phyloP scores from a whole-genome alignment of 2,797 vertebrate species.

The Sus cebifrons region DNA sequence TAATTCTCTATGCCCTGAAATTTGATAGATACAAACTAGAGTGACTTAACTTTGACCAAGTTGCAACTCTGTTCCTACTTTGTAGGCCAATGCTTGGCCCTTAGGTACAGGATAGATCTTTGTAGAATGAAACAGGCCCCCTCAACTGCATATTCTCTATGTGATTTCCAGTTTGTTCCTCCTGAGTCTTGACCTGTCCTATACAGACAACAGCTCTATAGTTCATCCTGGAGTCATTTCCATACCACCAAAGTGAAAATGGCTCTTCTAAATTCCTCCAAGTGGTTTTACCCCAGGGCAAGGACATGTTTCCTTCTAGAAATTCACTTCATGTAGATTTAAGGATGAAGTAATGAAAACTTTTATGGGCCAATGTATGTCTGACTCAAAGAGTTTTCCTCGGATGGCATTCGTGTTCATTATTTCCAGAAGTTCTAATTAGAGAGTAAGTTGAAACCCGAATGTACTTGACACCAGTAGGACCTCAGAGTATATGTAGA shows the following conservation, averaged over 20 bases:
- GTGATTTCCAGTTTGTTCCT: not conserved
- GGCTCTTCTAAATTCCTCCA: slow-evolving; percentile 46
- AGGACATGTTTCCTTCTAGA: not conserved
- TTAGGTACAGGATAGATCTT: not conserved
- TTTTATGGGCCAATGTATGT: not conserved
- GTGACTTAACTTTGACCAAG: not conserved
- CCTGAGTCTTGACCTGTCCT: not conserved
- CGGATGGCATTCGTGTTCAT: slow-evolving; percentile 51
- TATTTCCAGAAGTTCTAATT: slow-evolving; percentile 81
- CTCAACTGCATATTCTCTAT: not conserved
- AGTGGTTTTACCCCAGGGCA: not conserved
- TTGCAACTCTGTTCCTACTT: slow-evolving; percentile 13
- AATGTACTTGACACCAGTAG: slow-evolving; percentile 73
- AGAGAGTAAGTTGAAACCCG: slow-evolving; percentile 71
- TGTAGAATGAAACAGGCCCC: not conserved
- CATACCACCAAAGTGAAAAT: not conserved
- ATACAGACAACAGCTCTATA: not conserved
- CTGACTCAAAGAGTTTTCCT: not conserved
- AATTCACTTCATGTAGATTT: not conserved
- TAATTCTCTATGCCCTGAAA: slow-evolving; percentile 32
- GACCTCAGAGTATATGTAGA: slow-evolving; percentile 76
- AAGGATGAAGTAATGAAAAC: not conserved
- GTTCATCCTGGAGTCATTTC: not conserved
- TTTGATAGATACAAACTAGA: slow-evolving; percentile 12
- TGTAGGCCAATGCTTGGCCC: not conserved